Percentiles rank a stretch among this genome's conserved stretches.
phyloP scores from a whole-genome alignment of 2,888 invertebrate species.

The Tenodera sinensis region DNA sequence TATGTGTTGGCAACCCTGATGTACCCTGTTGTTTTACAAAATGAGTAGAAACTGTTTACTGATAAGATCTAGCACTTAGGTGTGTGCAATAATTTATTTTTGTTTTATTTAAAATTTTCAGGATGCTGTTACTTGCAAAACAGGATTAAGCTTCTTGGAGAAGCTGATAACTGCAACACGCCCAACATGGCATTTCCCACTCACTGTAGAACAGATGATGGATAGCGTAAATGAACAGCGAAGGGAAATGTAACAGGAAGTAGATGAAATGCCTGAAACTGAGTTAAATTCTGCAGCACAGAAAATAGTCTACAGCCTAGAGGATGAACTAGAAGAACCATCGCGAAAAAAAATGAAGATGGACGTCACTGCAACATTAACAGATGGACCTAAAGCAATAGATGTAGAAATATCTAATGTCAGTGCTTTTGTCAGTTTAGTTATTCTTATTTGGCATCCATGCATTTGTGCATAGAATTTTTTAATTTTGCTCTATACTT shows the following conservation, averaged over 20 bases:
- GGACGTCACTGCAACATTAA: background rate
- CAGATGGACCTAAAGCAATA: background rate
- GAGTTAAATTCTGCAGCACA: too few species aligned
- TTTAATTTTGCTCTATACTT: background rate
- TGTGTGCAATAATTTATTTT: background rate
- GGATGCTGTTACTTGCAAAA: slow-evolving; percentile 14
- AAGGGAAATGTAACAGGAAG: background rate
- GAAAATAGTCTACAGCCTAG: background rate
- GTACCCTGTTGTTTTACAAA: too few species aligned
- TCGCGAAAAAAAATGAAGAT: background rate
- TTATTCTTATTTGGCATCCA: background rate
- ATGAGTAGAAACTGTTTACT: background rate
- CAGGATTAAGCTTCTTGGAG: slow-evolving; percentile 3
- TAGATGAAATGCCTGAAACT: background rate
- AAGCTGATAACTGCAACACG: slow-evolving; percentile 9
- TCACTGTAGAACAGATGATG: background rate
- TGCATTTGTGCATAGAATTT: background rate
- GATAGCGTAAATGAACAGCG: background rate
- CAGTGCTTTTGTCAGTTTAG: too few species aligned
- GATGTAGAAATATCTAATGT: background rate
- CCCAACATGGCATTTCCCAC: slow-evolving; percentile 12
- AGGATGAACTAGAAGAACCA: background rate
- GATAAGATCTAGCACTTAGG: background rate
- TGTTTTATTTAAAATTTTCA: background rate
- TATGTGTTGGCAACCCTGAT: too few species aligned